A percentile compares a stretch with the other conserved stretches of the same genome.
phyloP scores from a whole-genome alignment of 1,140 invertebrate species.

The Spodoptera frugiperda region DNA sequence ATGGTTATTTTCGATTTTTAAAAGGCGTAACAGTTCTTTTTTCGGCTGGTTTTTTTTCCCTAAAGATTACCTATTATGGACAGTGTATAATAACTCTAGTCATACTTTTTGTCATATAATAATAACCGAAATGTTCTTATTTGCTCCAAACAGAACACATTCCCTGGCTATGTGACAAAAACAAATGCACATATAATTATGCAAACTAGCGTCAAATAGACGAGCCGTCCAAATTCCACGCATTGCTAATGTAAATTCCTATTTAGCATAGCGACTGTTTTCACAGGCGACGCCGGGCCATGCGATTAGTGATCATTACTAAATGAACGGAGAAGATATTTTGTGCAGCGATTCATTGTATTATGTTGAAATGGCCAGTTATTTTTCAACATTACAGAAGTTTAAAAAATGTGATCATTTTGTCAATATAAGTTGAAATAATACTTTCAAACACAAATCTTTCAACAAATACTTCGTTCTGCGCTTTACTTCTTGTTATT shows the following conservation, averaged over 20 bases:
- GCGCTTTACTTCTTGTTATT: no score
- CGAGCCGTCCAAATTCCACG: slow-evolving; percentile 17
- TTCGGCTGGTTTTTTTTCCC: no score
- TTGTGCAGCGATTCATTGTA: background rate
- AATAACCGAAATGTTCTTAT: background rate
- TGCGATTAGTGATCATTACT: slow-evolving; percentile 31
- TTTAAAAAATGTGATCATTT: no score
- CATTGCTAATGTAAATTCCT: slow-evolving; percentile 35
- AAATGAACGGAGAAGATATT: background rate
- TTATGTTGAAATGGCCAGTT: no score
- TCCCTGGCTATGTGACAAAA: background rate
- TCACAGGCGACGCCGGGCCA: slow-evolving; percentile 28
- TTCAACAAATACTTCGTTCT: no score
- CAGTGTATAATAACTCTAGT: no score
- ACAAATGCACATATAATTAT: slow-evolving; percentile 22
- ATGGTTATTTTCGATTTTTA: no score
- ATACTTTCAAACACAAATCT: no score
- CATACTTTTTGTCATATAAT: background rate
- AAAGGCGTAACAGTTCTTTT: no score
- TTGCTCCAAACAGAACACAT: background rate
- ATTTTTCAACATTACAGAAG: no score
- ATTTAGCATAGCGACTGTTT: slow-evolving; percentile 37
- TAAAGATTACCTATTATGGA: no score
- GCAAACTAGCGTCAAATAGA: slow-evolving; percentile 21
- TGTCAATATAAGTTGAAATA: no score